Conservation (phyloP, 2,888 invertebrate species). For the Cyaniris semiargus region DNA sequence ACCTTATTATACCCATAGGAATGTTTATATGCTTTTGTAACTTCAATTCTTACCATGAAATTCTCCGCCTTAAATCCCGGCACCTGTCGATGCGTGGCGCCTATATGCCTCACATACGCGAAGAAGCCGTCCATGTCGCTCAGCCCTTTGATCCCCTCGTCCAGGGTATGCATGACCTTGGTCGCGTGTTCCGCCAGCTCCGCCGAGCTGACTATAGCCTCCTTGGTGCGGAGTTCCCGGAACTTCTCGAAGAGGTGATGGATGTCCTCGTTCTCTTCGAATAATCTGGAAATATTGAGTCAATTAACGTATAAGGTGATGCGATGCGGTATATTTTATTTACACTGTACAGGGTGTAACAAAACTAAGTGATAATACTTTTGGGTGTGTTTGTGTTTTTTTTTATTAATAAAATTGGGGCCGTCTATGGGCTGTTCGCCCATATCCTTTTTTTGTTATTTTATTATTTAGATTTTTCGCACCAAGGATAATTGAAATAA, state of each 20-base stretch:
- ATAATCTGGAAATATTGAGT: constrained; percentile 82
- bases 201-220: constrained; percentile 87
- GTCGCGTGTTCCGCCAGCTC: constrained; percentile 93
- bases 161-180: constrained; percentile 92
- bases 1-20: no score
- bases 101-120: constrained; percentile 88
- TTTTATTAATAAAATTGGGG: no score
- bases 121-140: constrained; percentile 91
- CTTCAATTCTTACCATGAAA: constrained; percentile 86
- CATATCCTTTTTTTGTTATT: no score
- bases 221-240: constrained; percentile 85
- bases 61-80: constrained; percentile 91
- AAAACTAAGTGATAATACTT: no score
- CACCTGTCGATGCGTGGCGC: constrained; percentile 89
- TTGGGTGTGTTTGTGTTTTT: no score
- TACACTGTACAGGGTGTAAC: no score
- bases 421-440: no score
- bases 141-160: constrained; percentile 91
- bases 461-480: no score
- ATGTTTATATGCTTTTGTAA: no score
- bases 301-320: no score
- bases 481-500: no score
- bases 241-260: constrained; percentile 89
- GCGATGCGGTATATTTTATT: no score
- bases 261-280: constrained; percentile 90